Conservation (phyloP, 2,113 vertebrate species). For the Syngnathus floridae region DNA sequence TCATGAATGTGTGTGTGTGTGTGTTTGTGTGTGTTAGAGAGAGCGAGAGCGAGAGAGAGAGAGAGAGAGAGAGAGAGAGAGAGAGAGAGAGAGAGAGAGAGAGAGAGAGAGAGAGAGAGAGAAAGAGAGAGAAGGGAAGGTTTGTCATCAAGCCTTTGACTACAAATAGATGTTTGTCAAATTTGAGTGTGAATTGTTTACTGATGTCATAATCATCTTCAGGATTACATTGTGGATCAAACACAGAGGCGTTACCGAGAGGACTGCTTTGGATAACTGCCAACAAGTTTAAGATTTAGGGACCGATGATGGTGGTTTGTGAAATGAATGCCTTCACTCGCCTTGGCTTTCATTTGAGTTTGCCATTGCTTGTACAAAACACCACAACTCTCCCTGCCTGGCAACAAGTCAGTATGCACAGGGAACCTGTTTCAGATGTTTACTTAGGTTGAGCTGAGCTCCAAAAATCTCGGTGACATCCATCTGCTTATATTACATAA, state of each 20-base stretch:
- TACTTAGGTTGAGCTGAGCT: constrained; percentile 47
- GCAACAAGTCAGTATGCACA: constrained; percentile 36
- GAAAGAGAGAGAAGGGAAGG: background rate
- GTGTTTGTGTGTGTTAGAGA: constrained; percentile 2
- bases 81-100: background rate
- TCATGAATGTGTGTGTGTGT: constrained; percentile 16
- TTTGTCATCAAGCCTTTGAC: constrained; percentile 35
- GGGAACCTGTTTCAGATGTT: constrained; percentile 60
- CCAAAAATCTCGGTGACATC: constrained; percentile 50
- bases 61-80: background rate
- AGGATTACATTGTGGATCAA: constrained; percentile 8
- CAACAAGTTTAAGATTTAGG: constrained; percentile 9
- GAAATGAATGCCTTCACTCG: constrained; percentile 6
- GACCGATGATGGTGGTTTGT: constrained; percentile 12
- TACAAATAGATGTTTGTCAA: constrained; percentile 33
- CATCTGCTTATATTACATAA: constrained; percentile 53
- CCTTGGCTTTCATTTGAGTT: constrained; percentile 13
- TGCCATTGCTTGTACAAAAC: constrained; percentile 29
- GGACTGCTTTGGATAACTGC: background rate
- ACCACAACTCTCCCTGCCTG: constrained; percentile 23
- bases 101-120: background rate
- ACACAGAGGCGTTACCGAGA: background rate
- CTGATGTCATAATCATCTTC: constrained; percentile 10
- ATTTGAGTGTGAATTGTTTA: constrained; percentile 14
- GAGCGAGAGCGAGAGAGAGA: background rate